Evolutionary conservation across 2,888 invertebrate species (phyloP).

Genomic region (Reticulitermes lucifugus): DNA sequence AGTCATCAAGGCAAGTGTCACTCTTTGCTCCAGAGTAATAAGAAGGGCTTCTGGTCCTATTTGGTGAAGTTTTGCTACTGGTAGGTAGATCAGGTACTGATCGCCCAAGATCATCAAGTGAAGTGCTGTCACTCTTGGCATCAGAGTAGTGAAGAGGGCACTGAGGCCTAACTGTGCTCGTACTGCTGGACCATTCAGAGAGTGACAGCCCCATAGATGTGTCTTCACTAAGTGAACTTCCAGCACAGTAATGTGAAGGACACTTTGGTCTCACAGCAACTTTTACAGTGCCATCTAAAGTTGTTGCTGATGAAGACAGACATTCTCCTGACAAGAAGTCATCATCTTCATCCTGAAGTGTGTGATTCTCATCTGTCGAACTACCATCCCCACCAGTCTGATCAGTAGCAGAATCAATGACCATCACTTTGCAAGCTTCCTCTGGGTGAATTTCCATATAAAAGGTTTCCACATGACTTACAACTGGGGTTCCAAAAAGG

Average conservation of each 20-base stretch:
- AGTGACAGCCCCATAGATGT: constrained; percentile 87
- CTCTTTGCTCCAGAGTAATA: constrained; percentile 51
- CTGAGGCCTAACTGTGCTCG: constrained; percentile 84
- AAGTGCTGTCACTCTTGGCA: constrained; percentile 85
- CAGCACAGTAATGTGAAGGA: constrained; percentile 46
- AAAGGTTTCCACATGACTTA: constrained; percentile 83
- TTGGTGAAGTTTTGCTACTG: constrained; percentile 64
- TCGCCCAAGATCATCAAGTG: constrained; percentile 77
- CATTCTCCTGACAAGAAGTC: constrained; percentile 58
- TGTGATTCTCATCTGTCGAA: constrained; percentile 76
- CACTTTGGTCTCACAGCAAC: constrained; percentile 79
- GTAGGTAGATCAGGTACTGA: constrained; percentile 88
- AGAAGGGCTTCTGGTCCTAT: constrained; percentile 45
- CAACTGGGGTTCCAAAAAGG: constrained; percentile 76
- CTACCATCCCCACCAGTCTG: constrained; percentile 71
- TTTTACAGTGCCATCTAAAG: constrained; percentile 84
- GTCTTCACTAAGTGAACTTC: constrained; percentile 87
- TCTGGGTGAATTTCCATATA: constrained; percentile 82
- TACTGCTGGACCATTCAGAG: constrained; percentile 90
- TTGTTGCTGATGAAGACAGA: constrained; percentile 70
- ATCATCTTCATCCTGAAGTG: constrained; percentile 73
- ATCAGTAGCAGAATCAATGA: constrained; percentile 75
- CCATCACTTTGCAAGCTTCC: constrained; percentile 80
- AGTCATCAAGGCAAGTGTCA: constrained; percentile 52
- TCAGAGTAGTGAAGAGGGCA: constrained; percentile 59